Percentiles rank a stretch among this genome's conserved stretches.
Evolutionary conservation across 1,140 invertebrate species (phyloP).

Genomic region (Heliconius hermathena): DNA sequence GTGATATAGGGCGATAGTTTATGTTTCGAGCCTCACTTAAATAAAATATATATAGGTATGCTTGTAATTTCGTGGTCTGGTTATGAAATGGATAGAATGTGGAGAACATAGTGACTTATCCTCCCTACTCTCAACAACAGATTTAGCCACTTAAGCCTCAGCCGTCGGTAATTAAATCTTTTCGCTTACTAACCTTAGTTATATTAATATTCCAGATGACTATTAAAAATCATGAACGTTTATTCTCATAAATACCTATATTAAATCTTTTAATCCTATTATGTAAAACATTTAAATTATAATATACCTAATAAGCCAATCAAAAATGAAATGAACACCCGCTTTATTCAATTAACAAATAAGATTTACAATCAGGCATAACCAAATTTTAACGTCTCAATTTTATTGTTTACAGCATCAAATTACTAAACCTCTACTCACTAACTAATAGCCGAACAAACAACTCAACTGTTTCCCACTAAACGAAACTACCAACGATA

Average conservation of each 20-base stretch:
- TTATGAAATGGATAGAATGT: too few species aligned
- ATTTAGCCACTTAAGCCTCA: not conserved
- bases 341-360: not conserved
- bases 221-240: not conserved
- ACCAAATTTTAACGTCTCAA: not conserved
- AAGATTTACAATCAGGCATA: conserved; percentile 1
- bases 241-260: not conserved
- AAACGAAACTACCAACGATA: conserved; percentile 8
- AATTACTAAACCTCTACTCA: conserved; percentile 6
- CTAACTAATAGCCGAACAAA: not conserved
- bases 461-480: conserved; percentile 11
- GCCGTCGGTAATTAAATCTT: not conserved
- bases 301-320: not conserved
- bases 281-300: not conserved
- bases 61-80: too few species aligned
- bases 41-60: too few species aligned
- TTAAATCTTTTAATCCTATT: not conserved
- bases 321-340: not conserved
- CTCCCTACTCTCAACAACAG: not conserved
- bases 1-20: too few species aligned
- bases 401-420: conserved; percentile 11
- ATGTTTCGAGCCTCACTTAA: too few species aligned
- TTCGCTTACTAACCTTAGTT: not conserved
- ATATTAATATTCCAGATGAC: not conserved
- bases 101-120: too few species aligned